phyloP scores from a whole-genome alignment of 2,888 invertebrate genomes.

The Apotomis betuletana region DNA sequence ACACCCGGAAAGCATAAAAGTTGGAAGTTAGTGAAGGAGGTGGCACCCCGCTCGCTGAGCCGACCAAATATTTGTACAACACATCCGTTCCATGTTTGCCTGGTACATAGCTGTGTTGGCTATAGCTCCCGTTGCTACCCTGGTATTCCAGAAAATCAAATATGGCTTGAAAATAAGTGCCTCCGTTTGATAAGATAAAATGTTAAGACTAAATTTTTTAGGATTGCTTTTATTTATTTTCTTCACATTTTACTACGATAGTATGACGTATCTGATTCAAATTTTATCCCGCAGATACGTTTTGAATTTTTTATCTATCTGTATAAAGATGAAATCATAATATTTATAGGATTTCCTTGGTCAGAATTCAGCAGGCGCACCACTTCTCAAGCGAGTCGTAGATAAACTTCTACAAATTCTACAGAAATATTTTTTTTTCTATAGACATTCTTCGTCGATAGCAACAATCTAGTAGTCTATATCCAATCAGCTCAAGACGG shows the following conservation, averaged over 20 bases:
- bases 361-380: no score
- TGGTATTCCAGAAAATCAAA: slow-evolving; percentile 51
- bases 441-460: no score
- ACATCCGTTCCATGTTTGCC: slow-evolving; percentile 64
- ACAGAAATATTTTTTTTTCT: no score
- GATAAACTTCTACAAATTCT: no score
- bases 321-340: no score
- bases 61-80: slow-evolving; percentile 63
- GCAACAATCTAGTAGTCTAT: no score
- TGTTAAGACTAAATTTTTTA: slow-evolving; percentile 30
- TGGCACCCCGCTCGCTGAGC: slow-evolving; percentile 60
- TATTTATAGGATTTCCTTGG: no score
- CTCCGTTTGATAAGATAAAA: slow-evolving; percentile 41
- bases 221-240: slow-evolving; percentile 7
- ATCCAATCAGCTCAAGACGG: no score
- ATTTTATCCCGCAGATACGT: not conserved
- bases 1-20: slow-evolving; percentile 64
- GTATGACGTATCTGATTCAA: not conserved
- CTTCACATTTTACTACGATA: not conserved
- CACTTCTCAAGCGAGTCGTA: no score
- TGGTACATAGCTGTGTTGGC: slow-evolving; percentile 57
- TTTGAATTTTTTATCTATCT: no score
- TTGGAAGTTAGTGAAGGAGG: slow-evolving; percentile 56
- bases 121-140: slow-evolving; percentile 56
- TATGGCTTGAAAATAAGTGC: slow-evolving; percentile 37